Base-by-base conservation (phyloP, 2,797 vertebrate species). In the Erpetoichthys calabaricus region DNA sequence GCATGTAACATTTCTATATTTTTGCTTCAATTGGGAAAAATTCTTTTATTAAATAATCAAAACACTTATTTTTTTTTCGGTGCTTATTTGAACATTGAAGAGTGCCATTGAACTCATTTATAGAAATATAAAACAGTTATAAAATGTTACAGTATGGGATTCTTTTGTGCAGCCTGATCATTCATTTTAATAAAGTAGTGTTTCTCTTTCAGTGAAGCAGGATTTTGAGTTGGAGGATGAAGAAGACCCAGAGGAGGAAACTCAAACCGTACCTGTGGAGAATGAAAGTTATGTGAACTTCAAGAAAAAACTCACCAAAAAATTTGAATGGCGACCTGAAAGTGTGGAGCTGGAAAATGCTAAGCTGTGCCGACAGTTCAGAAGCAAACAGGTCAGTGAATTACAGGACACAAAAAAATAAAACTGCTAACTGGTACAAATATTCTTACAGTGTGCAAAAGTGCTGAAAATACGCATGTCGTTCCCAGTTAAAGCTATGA, bases 271-370 rank as follows among this genome's bases (percentile, higher is more conserved):
- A 61, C 67, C 81, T 8, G 73, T 93, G 45, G 82, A 92, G 75
- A 88, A 66, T 1, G 91, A 96, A 69, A 98, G 92, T 68, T 97
- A 93, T 0, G 87, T 91, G 66, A 87, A 89, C 68, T 77, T 94
- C 65, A 91, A 84, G 76, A 95, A 89, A 80, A 91, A 76, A 68
- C 83, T 84, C 74, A 78, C 79, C 60, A 90, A 63, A 64, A 91
- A 77, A 72, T 80, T 80, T 45, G 85, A 81, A 59, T 62, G 68
- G 59, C 82, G 77, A 59, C 65, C 75, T 0, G 87, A 89, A 60
- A 78, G 86, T 62, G 8, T 85, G 1, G 73, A 76, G 59, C 80
- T 83, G 1, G 90, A 94, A 66, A 98, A 92, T 8, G 64, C 75
- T 64, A 94, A 89, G 67, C 87, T 98, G 67, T 89, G 90, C 64